Percentiles rank a stretch among this genome's conserved stretches.
These are phyloP conservation scores for Rosalia funebris DNA, from an alignment of 2,888 invertebrate genomes.

Conservation along the genomic window DNA sequence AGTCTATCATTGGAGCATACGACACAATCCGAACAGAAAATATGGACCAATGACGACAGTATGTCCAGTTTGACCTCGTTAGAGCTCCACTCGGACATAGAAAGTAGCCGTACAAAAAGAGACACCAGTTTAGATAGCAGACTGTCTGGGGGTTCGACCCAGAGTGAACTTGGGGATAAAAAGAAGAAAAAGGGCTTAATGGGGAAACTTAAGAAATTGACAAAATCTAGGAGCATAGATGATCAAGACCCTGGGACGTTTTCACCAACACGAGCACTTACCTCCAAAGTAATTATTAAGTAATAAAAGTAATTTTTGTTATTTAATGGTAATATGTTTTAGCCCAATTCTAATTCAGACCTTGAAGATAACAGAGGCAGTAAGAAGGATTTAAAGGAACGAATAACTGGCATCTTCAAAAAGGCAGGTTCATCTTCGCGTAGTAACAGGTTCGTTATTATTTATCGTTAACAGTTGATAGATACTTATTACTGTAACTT, in stretches of 20 bases:
- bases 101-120: constrained; percentile 71
- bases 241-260: constrained; percentile 67
- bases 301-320: background rate
- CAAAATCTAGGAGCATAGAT: constrained; percentile 85
- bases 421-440: constrained; percentile 73
- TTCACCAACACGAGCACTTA: constrained; percentile 59
- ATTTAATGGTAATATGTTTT: constrained; percentile 38
- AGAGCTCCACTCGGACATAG: constrained; percentile 64
- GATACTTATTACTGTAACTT: constrained; percentile 29
- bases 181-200: constrained; percentile 84
- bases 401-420: constrained; percentile 85
- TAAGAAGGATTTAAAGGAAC: constrained; percentile 81
- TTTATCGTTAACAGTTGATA: constrained; percentile 4
- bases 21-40: constrained; percentile 69
- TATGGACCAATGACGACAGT: constrained; percentile 89
- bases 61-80: constrained; percentile 83
- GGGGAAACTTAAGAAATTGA: constrained; percentile 85
- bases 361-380: constrained; percentile 72
- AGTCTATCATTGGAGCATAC: constrained; percentile 79
- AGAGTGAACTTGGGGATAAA: constrained; percentile 80
- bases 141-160: constrained; percentile 84
- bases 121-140: constrained; percentile 86
- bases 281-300: constrained; percentile 65
- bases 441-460: constrained; percentile 70
- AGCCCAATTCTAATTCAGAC: constrained; percentile 78